Conservation (phyloP, 2,113 vertebrate species). For the Siphamia tubifer region DNA sequence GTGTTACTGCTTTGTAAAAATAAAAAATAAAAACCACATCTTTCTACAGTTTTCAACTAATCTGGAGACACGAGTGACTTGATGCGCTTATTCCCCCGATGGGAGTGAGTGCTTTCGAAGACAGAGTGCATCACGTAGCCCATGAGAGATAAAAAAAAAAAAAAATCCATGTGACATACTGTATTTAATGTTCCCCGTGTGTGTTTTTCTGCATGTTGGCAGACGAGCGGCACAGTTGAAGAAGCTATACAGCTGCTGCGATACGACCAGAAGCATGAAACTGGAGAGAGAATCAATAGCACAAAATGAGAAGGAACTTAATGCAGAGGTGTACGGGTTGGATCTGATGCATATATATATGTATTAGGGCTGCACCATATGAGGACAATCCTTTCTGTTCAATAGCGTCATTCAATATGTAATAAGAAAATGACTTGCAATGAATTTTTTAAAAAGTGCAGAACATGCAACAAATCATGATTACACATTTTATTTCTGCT, state of each 20-base stretch:
- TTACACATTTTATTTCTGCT: no score
- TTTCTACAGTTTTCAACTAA: slow-evolving; percentile 27
- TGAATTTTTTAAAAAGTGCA: no score
- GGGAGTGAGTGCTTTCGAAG: background rate
- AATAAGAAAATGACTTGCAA: no score
- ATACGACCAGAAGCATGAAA: background rate
- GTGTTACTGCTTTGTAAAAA: slow-evolving; percentile 5
- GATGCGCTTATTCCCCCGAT: slow-evolving; percentile 7
- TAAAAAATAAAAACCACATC: no score
- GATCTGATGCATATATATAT: background rate
- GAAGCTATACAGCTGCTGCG: background rate
- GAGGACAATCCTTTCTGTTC: no score
- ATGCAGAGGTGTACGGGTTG: background rate
- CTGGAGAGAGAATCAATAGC: slow-evolving; percentile 29
- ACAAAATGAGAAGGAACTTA: background rate
- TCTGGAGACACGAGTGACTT: background rate
- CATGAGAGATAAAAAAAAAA: background rate
- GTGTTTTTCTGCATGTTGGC: background rate
- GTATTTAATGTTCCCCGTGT: background rate
- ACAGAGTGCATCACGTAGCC: background rate
- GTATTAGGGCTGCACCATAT: no score
- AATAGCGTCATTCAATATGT: no score
- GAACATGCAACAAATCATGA: no score
- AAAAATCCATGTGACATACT: background rate
- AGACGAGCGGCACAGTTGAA: no score